A percentile compares a stretch with the other conserved stretches of the same genome.
These are phyloP conservation scores for Botia almorhae DNA, from an alignment of 2,797 vertebrate species.

Conservation along the genomic window DNA sequence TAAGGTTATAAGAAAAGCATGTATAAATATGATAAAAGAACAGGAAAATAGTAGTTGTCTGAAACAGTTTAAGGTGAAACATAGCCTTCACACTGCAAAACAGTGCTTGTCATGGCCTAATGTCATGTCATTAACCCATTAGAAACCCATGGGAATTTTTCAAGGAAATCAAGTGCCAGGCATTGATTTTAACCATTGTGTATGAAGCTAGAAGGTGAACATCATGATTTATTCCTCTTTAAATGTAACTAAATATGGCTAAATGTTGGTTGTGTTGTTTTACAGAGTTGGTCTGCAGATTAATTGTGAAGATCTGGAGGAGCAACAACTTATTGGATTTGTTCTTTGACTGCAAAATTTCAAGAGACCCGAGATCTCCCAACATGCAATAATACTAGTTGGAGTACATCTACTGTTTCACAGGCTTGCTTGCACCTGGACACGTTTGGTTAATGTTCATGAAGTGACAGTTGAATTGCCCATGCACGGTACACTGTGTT, in stretches of 20 bases:
- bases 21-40: too few species aligned
- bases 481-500: conserved; percentile 18
- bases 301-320: conserved; percentile 21
- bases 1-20: too few species aligned
- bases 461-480: neutral
- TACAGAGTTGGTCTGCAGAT: conserved; percentile 55
- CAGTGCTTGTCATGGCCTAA: neutral
- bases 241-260: neutral
- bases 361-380: conserved; percentile 7
- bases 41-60: too few species aligned
- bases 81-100: too few species aligned
- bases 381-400: conserved; percentile 22
- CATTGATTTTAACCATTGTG: neutral
- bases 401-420: conserved; percentile 15
- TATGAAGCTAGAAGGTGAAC: neutral
- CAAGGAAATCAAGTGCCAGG: neutral
- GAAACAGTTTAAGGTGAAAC: too few species aligned
- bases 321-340: conserved; percentile 42
- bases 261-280: conserved; percentile 27
- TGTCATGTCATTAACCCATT: neutral
- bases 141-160: neutral
- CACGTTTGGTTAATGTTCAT: conserved; percentile 20
- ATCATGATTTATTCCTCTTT: neutral
- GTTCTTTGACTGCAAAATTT: conserved; percentile 20
- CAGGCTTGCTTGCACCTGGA: conserved; percentile 26